Evolutionary conservation across 2,797 vertebrate genomes (phyloP).

Genomic region (Tapirus indicus): DNA sequence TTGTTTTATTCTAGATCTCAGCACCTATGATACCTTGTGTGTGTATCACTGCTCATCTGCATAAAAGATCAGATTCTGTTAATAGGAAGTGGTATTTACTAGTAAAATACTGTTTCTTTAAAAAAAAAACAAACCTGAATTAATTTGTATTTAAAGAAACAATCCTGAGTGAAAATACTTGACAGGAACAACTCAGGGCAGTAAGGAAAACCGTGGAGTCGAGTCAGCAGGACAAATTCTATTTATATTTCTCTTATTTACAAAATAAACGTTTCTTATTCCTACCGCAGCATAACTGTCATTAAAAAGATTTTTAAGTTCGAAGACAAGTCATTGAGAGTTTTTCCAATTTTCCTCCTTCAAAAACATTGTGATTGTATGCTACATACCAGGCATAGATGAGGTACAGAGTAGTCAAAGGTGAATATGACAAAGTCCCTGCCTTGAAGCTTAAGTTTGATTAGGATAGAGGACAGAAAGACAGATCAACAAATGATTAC

Average conservation of each 20-base stretch:
- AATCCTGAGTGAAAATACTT: background rate
- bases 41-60: background rate
- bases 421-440: background rate
- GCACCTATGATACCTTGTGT: background rate
- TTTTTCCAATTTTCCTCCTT: conserved; percentile 17
- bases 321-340: conserved; percentile 6
- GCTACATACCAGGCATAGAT: background rate
- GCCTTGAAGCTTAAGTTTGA: background rate
- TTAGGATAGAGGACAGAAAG: conserved; percentile 2
- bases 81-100: conserved; percentile 25
- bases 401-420: background rate
- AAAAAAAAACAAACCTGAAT: background rate
- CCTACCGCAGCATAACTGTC: background rate
- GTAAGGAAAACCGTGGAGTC: background rate
- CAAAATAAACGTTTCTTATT: conserved; percentile 44
- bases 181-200: background rate
- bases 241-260: background rate
- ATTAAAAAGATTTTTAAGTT: conserved; percentile 45
- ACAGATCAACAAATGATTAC: background rate
- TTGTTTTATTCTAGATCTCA: conserved; percentile 10
- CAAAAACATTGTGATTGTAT: conserved; percentile 22
- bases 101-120: conserved; percentile 25
- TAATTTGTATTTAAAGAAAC: conserved; percentile 49
- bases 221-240: conserved; percentile 7
- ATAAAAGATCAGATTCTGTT: conserved; percentile 42